Evolutionary conservation across 2,113 vertebrate genomes (phyloP), one percentile per base, ranked within the genome.

Genomic region (Uropsilus gracilis): DNA sequence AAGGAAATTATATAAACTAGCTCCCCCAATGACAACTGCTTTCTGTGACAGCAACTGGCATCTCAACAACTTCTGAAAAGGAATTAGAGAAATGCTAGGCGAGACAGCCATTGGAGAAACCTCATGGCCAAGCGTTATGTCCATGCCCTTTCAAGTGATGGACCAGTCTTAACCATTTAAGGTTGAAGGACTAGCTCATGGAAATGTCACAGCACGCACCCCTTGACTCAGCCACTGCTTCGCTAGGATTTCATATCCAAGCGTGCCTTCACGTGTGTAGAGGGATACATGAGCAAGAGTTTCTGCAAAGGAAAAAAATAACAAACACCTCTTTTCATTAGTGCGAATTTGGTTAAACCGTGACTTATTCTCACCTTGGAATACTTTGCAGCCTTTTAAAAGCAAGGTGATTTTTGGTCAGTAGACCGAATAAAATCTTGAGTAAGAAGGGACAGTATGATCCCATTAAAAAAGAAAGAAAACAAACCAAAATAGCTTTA

Each of bases 401-500:
- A 94, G 66, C 37, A 68, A 53, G 61, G 46, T 85, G 20, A 10
- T 37, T 82, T 32, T 86, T 84, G 69, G 42, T 84, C 11, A 53
- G 37, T 95, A 84, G 20, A 73, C 18, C 86, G 90, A 92, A 64
- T 78, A 50, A 83, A 84, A 76, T 80, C 28, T 71, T 71, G 66
- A 89, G 57, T 50, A 91, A 89, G 83, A 93, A 89, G 73, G 91
- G 75, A 66, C 83, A 17, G 1, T 55, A 39, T 68, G 50, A 59
- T 71, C 64, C 50, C 10, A 1, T 64, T 92, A 59, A 82, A 81
- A 69, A 48, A 94, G 94, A 3, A 55, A 76, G 26, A 44, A 75
- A 90, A 59, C n/a, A n/a, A n/a, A n/a, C n/a, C n/a, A 28, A 46
- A 57, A 39, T 3, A 42, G 39, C 46, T 82, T 50, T 75, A n/a